Base-by-base conservation (phyloP, 2,113 vertebrate species). In the Axis porcinus region DNA sequence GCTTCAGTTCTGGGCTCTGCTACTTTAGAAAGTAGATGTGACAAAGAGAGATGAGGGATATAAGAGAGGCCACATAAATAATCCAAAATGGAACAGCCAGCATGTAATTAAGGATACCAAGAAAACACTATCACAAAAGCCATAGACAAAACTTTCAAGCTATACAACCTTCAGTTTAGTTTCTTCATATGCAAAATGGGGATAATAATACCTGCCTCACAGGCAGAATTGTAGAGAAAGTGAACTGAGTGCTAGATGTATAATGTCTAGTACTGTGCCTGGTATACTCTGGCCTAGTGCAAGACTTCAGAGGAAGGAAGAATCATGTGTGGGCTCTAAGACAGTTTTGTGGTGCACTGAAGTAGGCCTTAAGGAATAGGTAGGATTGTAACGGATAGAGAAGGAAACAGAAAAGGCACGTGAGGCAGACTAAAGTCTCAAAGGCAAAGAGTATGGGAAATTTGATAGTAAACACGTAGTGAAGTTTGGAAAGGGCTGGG, bases 161-260 rank as follows among this genome's bases (percentile, higher is more conserved):
- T 85, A 57, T 45, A 84, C 21, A 94, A 40, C 7, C 2, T 36
- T 84, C 19, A 3, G 5, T 27, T 40, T 95, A 93, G 40, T 91
- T 95, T 95, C 43, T 86, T 94, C 40, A 91, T 76, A 47, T 64
- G 28, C 36, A 93, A 97, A 95, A 92, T 86, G 81, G 47, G 19
- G n/a, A 76, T 93, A 47, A 87, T 79, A 88, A 96, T 67, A 43
- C 30, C 33, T 97, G 82, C 43, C 76, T 94, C 36, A 95, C 12
- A 85, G 40, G 40, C 52, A 97, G 78, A 74, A 50, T 23, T 86
- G 17, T 36, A 67, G 23, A 94, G 19, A 70, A 67, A 13, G 16
- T 91, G 28, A 87, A 52, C 28, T 64, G 45, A 86, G 74, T 47
- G 6, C 25, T 85, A 33, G 12, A 64, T 97, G 7, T 62, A 83